Evolutionary conservation across 2,888 invertebrate genomes (phyloP).

Genomic region (Pyrrhia umbra): DNA sequence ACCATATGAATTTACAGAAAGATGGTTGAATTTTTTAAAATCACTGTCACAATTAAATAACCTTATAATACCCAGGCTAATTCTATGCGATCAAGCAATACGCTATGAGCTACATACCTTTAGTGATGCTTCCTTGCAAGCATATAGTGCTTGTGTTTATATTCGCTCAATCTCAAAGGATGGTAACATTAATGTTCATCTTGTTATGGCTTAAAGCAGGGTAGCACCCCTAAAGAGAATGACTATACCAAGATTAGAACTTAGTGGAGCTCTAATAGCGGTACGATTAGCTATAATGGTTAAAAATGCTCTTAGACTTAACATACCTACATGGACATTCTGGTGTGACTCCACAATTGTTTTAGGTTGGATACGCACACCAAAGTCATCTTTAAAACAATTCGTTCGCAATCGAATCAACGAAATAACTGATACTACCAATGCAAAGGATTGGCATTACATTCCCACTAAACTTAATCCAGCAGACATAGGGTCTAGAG

Average conservation of each 20-base stretch:
- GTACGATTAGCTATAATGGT: not conserved
- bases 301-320: constrained; percentile 9
- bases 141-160: constrained; percentile 15
- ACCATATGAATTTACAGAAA: too few species aligned
- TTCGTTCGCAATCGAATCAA: constrained; percentile 12
- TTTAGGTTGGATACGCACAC: constrained; percentile 16
- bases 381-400: constrained; percentile 1
- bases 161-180: constrained; percentile 3
- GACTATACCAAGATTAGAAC: constrained; percentile 13
- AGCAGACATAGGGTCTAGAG: constrained; percentile 12
- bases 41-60: not conserved
- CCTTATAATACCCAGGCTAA: not conserved
- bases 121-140: constrained; percentile 9
- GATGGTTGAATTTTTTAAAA: not conserved
- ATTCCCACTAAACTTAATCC: constrained; percentile 8
- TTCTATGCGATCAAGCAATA: constrained; percentile 6
- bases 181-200: constrained; percentile 8
- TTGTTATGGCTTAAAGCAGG: constrained; percentile 6
- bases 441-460: constrained; percentile 14
- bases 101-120: constrained; percentile 9
- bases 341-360: constrained; percentile 21
- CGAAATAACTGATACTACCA: constrained; percentile 7
- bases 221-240: constrained; percentile 6
- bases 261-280: too few species aligned
- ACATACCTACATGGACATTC: not conserved